Percentiles rank a stretch among this genome's conserved stretches.
These are phyloP conservation scores for Theristus sp. DNA, from an alignment of 2,888 invertebrate species.

Conservation along the genomic window DNA sequence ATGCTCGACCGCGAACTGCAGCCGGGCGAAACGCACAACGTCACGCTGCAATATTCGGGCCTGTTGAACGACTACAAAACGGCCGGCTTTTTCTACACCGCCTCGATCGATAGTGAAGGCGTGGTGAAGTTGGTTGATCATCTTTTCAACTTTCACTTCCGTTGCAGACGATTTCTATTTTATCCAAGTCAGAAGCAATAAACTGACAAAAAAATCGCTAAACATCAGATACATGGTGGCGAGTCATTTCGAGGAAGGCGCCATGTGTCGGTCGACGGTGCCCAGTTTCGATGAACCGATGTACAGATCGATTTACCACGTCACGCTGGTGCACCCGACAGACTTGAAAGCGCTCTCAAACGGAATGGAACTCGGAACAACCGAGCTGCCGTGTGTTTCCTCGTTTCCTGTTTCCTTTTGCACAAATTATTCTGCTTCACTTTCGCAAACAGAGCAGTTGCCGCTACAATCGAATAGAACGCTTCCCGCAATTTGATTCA, in stretches of 20 bases:
- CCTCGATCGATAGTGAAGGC: constrained; percentile 10
- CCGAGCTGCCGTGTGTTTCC: background rate
- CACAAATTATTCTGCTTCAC: too few relatives aligned
- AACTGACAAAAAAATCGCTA: too few relatives aligned
- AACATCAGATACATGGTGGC: constrained; percentile 11
- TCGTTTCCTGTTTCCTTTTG: too few relatives aligned
- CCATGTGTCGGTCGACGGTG: constrained; percentile 11
- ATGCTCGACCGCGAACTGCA: background rate
- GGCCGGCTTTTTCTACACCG: constrained; percentile 12
- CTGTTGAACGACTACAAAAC: constrained; percentile 11
- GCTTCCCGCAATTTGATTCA: too few relatives aligned
- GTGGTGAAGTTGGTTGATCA: constrained; percentile 6
- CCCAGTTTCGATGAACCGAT: constrained; percentile 14
- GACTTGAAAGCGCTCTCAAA: constrained; percentile 11
- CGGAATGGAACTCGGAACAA: background rate
- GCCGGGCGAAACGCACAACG: background rate
- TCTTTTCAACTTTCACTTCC: background rate
- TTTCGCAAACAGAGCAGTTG: too few relatives aligned
- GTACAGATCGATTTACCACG: constrained; percentile 12
- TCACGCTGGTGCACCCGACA: constrained; percentile 11
- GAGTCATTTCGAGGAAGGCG: constrained; percentile 14
- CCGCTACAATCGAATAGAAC: too few relatives aligned
- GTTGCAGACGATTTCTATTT: background rate
- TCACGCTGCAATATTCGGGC: constrained; percentile 3
- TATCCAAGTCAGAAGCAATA: background rate